phyloP scores from a whole-genome alignment of 2,113 vertebrate species.

The Charadrius vociferus region DNA sequence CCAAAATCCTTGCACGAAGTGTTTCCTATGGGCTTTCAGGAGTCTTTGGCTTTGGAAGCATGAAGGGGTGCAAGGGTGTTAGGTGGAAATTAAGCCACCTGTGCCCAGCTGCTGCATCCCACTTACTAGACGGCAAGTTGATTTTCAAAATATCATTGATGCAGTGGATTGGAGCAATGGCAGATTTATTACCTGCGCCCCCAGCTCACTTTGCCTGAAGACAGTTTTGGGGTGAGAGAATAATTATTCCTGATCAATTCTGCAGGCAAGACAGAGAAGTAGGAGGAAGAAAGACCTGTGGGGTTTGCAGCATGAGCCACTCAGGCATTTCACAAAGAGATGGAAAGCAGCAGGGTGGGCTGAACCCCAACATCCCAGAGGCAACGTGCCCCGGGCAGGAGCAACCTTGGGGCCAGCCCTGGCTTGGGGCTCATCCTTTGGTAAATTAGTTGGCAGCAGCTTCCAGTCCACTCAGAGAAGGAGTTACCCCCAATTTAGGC shows the following conservation, averaged over 20 bases:
- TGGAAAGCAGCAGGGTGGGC: not conserved
- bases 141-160: not conserved
- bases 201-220: not conserved
- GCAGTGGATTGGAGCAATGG: not conserved
- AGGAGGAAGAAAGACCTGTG: not conserved
- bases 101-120: not conserved
- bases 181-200: not conserved
- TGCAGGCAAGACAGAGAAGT: not conserved
- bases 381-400: not conserved
- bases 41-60: not conserved
- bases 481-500: not conserved
- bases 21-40: not conserved
- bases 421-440: not conserved
- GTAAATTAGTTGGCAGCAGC: not conserved
- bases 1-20: not conserved
- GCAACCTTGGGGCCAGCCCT: not conserved
- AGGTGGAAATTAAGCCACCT: not conserved
- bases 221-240: not conserved
- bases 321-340: not conserved
- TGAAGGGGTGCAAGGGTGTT: not conserved
- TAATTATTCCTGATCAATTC: not conserved
- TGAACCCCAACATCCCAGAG: not conserved
- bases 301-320: not conserved
- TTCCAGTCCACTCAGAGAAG: not conserved
- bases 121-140: no score